Conservation (phyloP, 2,888 invertebrate genomes). For the Limnephilus auricula region DNA sequence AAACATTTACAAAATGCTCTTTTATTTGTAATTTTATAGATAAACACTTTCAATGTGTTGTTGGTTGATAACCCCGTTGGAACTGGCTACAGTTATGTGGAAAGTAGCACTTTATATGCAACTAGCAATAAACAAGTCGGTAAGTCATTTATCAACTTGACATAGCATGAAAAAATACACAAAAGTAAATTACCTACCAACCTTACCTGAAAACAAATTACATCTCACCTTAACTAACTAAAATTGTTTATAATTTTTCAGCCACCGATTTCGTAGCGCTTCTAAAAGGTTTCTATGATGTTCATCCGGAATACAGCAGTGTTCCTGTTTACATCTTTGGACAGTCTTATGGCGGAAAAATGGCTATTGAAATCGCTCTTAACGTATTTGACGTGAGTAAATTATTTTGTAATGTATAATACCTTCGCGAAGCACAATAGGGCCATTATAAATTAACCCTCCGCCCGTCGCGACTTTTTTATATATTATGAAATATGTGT, state of each 20-base stretch:
- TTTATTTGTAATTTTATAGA: conserved; percentile 72
- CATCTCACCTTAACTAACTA: too few relatives aligned
- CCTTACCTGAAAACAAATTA: too few relatives aligned
- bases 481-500: too few relatives aligned
- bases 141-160: conserved; percentile 67
- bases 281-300: conserved; percentile 82
- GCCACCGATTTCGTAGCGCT: conserved; percentile 87
- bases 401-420: too few relatives aligned
- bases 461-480: too few relatives aligned
- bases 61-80: conserved; percentile 96
- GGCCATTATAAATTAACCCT: too few relatives aligned
- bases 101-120: conserved; percentile 72
- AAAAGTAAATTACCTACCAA: too few relatives aligned
- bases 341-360: conserved; percentile 96
- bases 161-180: too few relatives aligned
- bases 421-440: too few relatives aligned
- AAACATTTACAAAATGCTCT: not conserved
- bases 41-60: conserved; percentile 88
- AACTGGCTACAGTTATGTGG: conserved; percentile 90
- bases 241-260: conserved; percentile 68
- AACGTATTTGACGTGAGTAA: conserved; percentile 76
- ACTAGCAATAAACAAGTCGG: conserved; percentile 75
- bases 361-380: conserved; percentile 90
- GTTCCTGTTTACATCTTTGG: conserved; percentile 90
- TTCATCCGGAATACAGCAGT: conserved; percentile 83